A percentile compares a stretch with the other conserved stretches of the same genome.
Conservation (phyloP, 2,797 vertebrate species). For the Heliangelus exortis region DNA sequence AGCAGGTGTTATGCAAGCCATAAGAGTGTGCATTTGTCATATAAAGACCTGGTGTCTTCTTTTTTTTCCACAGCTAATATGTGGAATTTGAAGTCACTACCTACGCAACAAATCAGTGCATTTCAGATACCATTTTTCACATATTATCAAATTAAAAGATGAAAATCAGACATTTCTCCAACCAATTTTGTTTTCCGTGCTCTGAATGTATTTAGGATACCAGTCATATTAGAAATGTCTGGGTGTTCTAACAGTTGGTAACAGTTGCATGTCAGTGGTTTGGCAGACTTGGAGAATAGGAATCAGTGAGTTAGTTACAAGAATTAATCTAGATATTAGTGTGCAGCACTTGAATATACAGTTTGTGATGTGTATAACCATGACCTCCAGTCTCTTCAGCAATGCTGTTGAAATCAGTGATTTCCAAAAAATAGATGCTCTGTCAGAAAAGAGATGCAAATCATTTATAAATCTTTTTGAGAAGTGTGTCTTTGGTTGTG, state of each 20-base stretch:
- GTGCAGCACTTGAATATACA: neutral
- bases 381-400: neutral
- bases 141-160: neutral
- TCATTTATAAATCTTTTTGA: neutral
- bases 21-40: neutral
- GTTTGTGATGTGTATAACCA: neutral
- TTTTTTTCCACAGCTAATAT: neutral
- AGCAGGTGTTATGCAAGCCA: neutral
- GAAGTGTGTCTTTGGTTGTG: neutral
- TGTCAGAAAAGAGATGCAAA: neutral
- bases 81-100: neutral
- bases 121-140: neutral
- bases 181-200: neutral
- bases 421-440: neutral
- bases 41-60: neutral
- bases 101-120: neutral
- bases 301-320: neutral
- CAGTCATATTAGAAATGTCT: neutral
- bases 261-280: neutral
- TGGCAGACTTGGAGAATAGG: neutral
- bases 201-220: neutral
- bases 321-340: neutral
- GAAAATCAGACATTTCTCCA: neutral
- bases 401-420: neutral
- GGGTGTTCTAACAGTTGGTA: neutral